phyloP scores from a whole-genome alignment of 1,140 invertebrate species.

The Papilio glaucus region DNA sequence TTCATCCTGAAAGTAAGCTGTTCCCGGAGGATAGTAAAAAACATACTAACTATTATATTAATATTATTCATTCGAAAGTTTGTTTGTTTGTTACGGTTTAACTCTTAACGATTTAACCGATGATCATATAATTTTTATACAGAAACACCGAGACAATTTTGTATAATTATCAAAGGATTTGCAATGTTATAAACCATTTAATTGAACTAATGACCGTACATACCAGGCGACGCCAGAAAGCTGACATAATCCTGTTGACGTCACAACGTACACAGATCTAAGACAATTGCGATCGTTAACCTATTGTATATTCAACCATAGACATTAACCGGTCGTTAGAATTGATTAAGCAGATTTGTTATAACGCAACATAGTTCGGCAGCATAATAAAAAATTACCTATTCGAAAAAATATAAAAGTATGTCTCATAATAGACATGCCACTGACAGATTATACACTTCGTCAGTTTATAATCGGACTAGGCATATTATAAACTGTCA shows the following conservation, averaged over 20 bases:
- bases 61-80: too few relatives aligned
- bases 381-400: neutral
- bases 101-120: too few relatives aligned
- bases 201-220: neutral
- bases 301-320: neutral
- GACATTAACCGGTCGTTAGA: neutral
- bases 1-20: too few relatives aligned
- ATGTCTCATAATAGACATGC: neutral
- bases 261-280: conserved; percentile 17
- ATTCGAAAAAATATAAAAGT: conserved; percentile 6
- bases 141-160: too few relatives aligned
- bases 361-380: neutral
- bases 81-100: too few relatives aligned
- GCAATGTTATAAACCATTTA: neutral
- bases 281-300: conserved; percentile 20
- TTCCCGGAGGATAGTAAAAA: too few relatives aligned
- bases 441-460: neutral
- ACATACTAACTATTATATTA: too few relatives aligned
- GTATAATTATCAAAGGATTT: neutral
- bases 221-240: neutral
- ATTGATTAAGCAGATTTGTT: conserved; percentile 8
- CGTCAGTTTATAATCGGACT: neutral
- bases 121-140: too few relatives aligned
- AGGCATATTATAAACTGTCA: too few relatives aligned
- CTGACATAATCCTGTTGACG: conserved; percentile 17